Base-by-base conservation (phyloP, 2,113 vertebrate genomes). In the Tupaia tana region DNA sequence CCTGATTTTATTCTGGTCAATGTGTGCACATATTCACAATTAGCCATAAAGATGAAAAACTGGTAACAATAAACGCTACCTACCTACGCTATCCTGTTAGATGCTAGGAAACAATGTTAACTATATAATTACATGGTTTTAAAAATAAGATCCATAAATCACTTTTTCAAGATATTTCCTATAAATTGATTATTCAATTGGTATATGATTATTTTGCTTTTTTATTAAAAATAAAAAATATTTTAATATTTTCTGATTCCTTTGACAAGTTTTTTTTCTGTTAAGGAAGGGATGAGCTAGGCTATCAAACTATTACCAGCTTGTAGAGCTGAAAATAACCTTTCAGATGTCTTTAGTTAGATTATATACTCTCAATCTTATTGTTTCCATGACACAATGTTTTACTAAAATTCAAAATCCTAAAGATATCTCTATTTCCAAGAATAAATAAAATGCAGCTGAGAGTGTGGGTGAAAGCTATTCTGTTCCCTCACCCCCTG, bases 1-100 rank as follows among this genome's bases (percentile, higher is more conserved):
- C 70, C 92, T 92, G 78, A 89, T 64, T 93, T 96, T 91, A 78
- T 83, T 95, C 80, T 95, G 84, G 93, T 95, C 67, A 34, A 69
- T 58, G 27, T 71, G 18, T 31, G 22, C 52, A 89, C 15, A 64
- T 73, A 83, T 29, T 87, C 64, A 84, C n/a, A 79, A 58, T 84
- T 75, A 95, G 18, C 74, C 92, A 95, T 64, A 87, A 89, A 43
- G 15, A 93, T 59, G 88, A 88, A 71, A 95, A 90, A 52, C 58
- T 87, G 29, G 29, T 29, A 29, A 4, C n/a, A 75, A 91, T 16
- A 79, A 19, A 94, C 43, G 74, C 43, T 43, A 71, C 4, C 78
- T 29, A 90, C 43, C 43, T 25, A 73, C 59, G 77, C 59, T 75
- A 14, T 92, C 59, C n/a, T 25, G 27, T 43, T 69, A 82, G 67